Base-by-base conservation (phyloP, 2,888 invertebrate species). In the Elmis aenea region DNA sequence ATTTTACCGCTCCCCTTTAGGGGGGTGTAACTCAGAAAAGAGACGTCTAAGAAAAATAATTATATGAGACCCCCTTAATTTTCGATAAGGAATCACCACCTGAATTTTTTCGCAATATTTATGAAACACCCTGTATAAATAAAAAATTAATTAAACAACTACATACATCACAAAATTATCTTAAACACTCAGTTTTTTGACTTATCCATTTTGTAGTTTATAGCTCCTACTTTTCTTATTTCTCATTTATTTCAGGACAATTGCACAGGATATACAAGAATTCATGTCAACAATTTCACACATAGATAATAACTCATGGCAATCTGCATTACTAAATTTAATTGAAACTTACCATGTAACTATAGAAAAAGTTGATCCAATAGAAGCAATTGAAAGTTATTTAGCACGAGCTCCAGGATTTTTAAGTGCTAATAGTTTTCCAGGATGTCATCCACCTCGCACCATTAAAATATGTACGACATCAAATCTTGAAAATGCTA, bases 371-470 rank as follows among this genome's bases (percentile, higher is more conserved):
- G 52, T 83, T 33, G 68, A 74, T 29, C 78, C 79, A 1, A 73
- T 82, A 0, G 68, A 74, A 26, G 69, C 79, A 0, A 79, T 85
- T 1, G 73, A 77, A 30, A 82, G 81, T 58, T 85, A 83, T 55
- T 66, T 87, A 27, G 72, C 75, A 18, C 69, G 70, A 45, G 80
- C 82, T 0, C 61, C 67, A 0, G 81, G 77, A 1, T 81, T 77
- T 52, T 66, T 75, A 18, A 76, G 77, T 28, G 80, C 80, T 0
- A 79, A 81, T 46, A 80, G 77, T 46, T 42, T 42, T 24, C 34
- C 45, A 1, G 80, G 79, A 0, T 83, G 83, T 48, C 76, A 79
- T 59, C 82, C 81, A 0, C 79, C 83, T 0, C 72, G 83, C 68
- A 76, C 67, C 1, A 59, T 68, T 22, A 61, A 30, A 51, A 74